Evolutionary conservation across 2,113 vertebrate genomes (phyloP).

Genomic region (Cochlearius cochlearius): DNA sequence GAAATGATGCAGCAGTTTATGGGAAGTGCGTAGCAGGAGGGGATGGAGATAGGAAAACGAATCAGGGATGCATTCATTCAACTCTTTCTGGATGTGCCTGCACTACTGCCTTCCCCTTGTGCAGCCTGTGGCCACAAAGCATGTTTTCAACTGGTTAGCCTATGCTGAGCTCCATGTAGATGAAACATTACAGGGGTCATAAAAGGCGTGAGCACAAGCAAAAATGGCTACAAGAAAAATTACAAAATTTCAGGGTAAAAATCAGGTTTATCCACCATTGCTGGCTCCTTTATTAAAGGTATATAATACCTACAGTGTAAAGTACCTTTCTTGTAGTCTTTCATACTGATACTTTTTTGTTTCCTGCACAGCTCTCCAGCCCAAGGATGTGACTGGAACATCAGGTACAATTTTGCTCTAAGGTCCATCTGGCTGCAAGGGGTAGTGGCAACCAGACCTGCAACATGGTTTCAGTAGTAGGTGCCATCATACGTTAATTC

Average conservation of each 20-base stretch:
- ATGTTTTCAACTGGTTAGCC: not conserved
- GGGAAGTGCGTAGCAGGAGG: not conserved
- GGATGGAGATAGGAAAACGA: not conserved
- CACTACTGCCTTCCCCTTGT: not conserved
- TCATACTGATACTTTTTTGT: not conserved
- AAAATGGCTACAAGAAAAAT: not conserved
- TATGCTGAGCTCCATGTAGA: not conserved
- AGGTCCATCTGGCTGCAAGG: not conserved
- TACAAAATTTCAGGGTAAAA: not conserved
- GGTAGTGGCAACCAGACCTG: not conserved
- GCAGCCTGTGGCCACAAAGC: not conserved
- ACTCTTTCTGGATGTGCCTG: not conserved
- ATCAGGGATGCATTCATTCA: not conserved
- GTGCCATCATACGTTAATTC: not conserved
- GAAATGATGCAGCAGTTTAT: not conserved
- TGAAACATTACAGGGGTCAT: not conserved
- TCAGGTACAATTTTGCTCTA: not conserved
- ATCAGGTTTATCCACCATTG: not conserved
- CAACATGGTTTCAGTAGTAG: not conserved
- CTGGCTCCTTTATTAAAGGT: not conserved
- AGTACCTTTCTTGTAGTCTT: not conserved
- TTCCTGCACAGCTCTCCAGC: not conserved
- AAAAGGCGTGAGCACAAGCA: not conserved
- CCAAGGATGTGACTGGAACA: not conserved
- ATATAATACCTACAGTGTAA: not conserved